Percentiles rank a stretch among this genome's conserved stretches.
Conservation (phyloP, 2,113 vertebrate genomes). For the Rhineura floridana region DNA sequence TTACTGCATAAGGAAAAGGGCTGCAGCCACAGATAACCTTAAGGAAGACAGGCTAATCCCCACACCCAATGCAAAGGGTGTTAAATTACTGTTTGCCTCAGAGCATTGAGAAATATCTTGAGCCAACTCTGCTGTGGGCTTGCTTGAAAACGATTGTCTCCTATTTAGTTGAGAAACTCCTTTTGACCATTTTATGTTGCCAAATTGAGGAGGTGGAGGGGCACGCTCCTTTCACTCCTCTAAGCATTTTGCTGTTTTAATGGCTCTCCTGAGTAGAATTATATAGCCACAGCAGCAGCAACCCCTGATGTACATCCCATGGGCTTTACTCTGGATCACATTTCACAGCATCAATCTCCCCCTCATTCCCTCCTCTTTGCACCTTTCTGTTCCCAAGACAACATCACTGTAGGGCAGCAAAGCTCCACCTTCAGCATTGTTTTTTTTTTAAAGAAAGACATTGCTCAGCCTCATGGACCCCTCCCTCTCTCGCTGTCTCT, state of each 20-base stretch:
- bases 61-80: not conserved
- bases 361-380: not conserved
- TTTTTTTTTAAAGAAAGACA: not conserved
- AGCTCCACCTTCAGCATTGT: not conserved
- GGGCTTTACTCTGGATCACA: constrained; percentile 1
- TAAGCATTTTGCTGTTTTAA: not conserved
- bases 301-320: not conserved
- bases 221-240: not conserved
- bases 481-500: not conserved
- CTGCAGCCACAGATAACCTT: not conserved
- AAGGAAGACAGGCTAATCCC: not conserved
- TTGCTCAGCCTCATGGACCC: not conserved
- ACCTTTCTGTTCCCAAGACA: constrained; percentile 6
- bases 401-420: not conserved
- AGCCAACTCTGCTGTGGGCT: not conserved
- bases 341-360: not conserved
- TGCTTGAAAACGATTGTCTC: not conserved
- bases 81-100: not conserved
- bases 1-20: not conserved
- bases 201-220: not conserved
- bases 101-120: not conserved
- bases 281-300: not conserved
- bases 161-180: not conserved
- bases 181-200: not conserved
- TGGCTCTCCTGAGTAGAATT: constrained; percentile 23